A percentile compares a stretch with the other conserved stretches of the same genome.
These are phyloP conservation scores for Scaptodrosophila latifasciaeformis DNA, from an alignment of 2,888 invertebrate species.

Conservation along the genomic window DNA sequence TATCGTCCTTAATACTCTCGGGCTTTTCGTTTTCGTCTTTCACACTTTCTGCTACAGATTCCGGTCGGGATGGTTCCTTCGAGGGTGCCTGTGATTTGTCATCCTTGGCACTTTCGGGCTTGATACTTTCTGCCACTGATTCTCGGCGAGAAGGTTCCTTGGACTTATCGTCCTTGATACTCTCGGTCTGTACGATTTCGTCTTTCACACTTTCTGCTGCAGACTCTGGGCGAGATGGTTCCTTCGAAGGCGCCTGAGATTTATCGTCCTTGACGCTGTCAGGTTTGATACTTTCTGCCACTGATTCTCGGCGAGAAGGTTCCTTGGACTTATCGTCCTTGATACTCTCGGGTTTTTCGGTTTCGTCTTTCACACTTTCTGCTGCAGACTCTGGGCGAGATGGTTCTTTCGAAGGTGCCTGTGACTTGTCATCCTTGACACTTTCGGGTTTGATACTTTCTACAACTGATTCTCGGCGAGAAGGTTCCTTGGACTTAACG, in stretches of 20 bases:
- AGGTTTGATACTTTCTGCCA: neutral
- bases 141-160: slow-evolving; percentile 32
- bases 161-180: slow-evolving; percentile 16
- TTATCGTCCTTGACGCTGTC: slow-evolving; percentile 21
- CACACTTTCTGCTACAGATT: slow-evolving; percentile 21
- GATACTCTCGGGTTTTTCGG: too few species aligned
- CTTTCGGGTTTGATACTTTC: too few species aligned
- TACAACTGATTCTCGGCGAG: too few species aligned
- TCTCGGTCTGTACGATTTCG: slow-evolving; percentile 14
- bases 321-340: slow-evolving; percentile 25
- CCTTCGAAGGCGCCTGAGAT: slow-evolving; percentile 27
- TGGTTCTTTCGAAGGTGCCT: too few species aligned
- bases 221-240: slow-evolving; percentile 23
- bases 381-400: too few species aligned
- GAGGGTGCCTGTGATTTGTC: slow-evolving; percentile 19
- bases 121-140: slow-evolving; percentile 25
- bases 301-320: slow-evolving; percentile 55
- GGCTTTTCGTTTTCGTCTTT: slow-evolving; percentile 20
- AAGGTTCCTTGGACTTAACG: too few species aligned
- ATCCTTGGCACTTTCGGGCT: slow-evolving; percentile 17
- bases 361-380: slow-evolving; percentile 12
- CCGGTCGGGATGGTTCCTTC: slow-evolving; percentile 21
- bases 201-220: slow-evolving; percentile 21
- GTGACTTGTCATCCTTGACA: too few species aligned
- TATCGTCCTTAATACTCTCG: slow-evolving; percentile 25